Percentiles rank a stretch among this genome's conserved stretches.
These are phyloP conservation scores for Rhabdomys dilectus DNA, from an alignment of 2,113 vertebrate species.

Conservation along the genomic window DNA sequence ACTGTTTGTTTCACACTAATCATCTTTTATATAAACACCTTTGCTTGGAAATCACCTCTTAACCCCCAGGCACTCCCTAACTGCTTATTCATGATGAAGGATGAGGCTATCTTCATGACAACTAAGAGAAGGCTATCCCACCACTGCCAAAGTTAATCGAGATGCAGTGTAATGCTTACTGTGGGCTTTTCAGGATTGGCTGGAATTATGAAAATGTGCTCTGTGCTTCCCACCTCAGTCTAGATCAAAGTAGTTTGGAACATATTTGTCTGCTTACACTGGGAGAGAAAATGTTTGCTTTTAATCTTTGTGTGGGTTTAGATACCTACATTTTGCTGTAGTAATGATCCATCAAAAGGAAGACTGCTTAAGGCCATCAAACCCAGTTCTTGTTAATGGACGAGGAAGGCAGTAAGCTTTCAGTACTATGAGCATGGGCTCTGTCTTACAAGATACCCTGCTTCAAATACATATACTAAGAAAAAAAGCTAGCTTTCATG, in stretches of 20 bases:
- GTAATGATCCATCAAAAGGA: conserved; percentile 33
- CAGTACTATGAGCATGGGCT: not conserved
- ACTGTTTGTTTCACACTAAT: conserved; percentile 49
- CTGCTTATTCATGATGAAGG: conserved; percentile 47
- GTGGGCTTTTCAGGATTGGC: conserved; percentile 36
- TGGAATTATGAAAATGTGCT: conserved; percentile 37
- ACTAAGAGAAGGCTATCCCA: conserved; percentile 59
- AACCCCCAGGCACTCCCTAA: conserved; percentile 54
- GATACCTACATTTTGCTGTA: conserved; percentile 45
- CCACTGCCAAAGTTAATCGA: conserved; percentile 25
- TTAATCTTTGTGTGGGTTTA: conserved; percentile 63
- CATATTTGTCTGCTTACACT: conserved; percentile 54
- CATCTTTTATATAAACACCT: conserved; percentile 58
- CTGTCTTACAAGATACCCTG: not conserved
- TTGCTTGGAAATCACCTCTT: conserved; percentile 53
- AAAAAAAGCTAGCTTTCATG: not conserved
- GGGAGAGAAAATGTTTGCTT: conserved; percentile 43
- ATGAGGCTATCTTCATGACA: conserved; percentile 69
- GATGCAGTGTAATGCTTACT: conserved; percentile 30
- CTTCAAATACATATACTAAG: not conserved
- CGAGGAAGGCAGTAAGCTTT: not conserved
- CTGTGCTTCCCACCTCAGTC: conserved; percentile 61
- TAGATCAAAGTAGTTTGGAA: conserved; percentile 60
- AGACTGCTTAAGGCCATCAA: conserved; percentile 30
- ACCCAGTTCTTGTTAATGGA: not conserved